phyloP scores from a whole-genome alignment of 2,888 invertebrate genomes.

The Melanophora roralis region DNA sequence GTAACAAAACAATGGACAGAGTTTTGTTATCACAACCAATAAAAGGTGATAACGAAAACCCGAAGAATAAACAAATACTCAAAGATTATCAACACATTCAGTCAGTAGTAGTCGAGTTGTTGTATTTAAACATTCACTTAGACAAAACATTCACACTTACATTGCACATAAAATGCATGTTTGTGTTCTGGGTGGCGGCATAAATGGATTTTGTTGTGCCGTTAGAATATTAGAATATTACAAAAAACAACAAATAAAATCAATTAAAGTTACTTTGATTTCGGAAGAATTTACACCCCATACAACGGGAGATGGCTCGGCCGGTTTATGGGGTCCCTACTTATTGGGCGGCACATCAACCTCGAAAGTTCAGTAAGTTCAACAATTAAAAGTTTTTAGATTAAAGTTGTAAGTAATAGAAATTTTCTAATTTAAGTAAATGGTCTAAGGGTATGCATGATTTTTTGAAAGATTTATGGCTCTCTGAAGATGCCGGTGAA shows the following conservation, averaged over 20 bases:
- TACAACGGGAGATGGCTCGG: conserved; percentile 88
- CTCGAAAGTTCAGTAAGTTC: conserved; percentile 78
- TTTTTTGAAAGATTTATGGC: conserved; percentile 81
- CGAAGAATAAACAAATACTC: background rate
- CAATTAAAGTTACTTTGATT: conserved; percentile 80
- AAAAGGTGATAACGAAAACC: conserved; percentile 11
- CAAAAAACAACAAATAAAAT: conserved; percentile 74
- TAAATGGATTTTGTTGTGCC: conserved; percentile 85
- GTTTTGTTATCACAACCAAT: conserved; percentile 1
- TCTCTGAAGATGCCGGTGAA: conserved; percentile 78
- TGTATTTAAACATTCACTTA: background rate
- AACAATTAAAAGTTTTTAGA: background rate
- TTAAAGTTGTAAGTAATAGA: background rate
- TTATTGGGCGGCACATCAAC: conserved; percentile 80
- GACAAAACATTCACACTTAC: too few species aligned
- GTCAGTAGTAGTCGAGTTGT: conserved; percentile 24
- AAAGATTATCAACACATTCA: background rate
- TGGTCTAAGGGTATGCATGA: conserved; percentile 82
- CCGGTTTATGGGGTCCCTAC: conserved; percentile 87
- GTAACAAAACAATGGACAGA: too few species aligned
- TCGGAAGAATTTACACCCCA: conserved; percentile 83
- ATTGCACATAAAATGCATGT: conserved; percentile 64
- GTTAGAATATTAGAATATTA: conserved; percentile 81
- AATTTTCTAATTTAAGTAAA: conserved; percentile 77
- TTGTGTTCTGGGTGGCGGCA: conserved; percentile 85